Conservation (phyloP, 1,140 invertebrate genomes). For the Drosophila kanapiae region DNA sequence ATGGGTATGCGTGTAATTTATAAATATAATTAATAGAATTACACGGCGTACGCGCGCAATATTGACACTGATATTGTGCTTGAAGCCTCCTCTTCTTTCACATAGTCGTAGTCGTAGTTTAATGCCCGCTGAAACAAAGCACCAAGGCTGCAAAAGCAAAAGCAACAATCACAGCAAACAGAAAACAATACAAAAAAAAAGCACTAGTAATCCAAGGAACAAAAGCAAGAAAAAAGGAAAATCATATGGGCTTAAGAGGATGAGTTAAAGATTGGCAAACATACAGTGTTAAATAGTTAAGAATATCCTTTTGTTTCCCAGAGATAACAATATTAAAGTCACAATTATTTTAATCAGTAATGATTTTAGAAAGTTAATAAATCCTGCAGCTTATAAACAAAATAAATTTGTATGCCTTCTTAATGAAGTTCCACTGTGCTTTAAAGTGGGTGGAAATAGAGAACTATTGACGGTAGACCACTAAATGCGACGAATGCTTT, state of each 20-base stretch:
- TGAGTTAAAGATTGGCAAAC: not conserved
- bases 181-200: slow-evolving; percentile 4
- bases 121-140: slow-evolving; percentile 78
- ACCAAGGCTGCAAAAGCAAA: slow-evolving; percentile 64
- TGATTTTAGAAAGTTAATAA: not conserved
- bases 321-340: too few species aligned
- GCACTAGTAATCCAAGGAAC: slow-evolving; percentile 10
- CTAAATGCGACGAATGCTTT: slow-evolving; percentile 56
- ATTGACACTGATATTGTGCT: slow-evolving; percentile 81
- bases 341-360: too few species aligned
- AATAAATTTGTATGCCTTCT: not conserved
- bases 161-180: slow-evolving; percentile 21
- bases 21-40: slow-evolving; percentile 72
- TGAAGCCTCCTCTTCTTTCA: slow-evolving; percentile 27
- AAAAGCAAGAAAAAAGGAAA: not conserved
- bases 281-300: too few species aligned
- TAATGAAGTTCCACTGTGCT: slow-evolving; percentile 1
- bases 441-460: not conserved
- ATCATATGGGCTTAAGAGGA: not conserved
- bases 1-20: slow-evolving; percentile 39
- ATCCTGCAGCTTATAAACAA: too few species aligned
- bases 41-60: slow-evolving; percentile 71
- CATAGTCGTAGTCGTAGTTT: slow-evolving; percentile 58
- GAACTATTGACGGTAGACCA: slow-evolving; percentile 11
- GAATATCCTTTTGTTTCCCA: too few species aligned